Base-by-base conservation (phyloP, 2,797 vertebrate species). In the Podargus strigoides region DNA sequence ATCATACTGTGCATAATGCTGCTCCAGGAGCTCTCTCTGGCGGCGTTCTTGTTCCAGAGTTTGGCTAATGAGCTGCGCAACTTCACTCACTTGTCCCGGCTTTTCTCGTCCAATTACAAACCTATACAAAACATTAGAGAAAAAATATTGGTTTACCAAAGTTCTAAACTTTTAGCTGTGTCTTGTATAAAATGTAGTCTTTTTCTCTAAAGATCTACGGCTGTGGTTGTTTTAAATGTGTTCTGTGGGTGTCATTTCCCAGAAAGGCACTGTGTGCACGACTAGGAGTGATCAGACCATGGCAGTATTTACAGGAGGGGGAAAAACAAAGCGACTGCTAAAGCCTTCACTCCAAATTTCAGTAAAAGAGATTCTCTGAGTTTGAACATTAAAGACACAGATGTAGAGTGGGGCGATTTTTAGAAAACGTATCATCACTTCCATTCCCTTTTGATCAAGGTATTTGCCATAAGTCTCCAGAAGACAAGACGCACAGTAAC, bases 31-130 rank as follows among this genome's bases (percentile, higher is more conserved):
- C 94, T 99, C 99, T 92, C 99, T 97, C 98, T 99, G 99, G 89
- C 98, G 98, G 56, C 98, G 98, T 95, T 99, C 99, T 89, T 99
- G 99, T 91, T 99, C 99, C 95, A 99, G 97, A 11, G 99, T 99
- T 96, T 99, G 99, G 95, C 99, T 99, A 94, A 99, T 99, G 96
- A 99, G 97, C 39, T 99, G 98, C 6, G 99, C 99, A 94, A 99
- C 99, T 96, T 99, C 99, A 19, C 99, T 99, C 96, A 99, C 98
- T 98, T 99, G 99, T 64, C 99, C 99, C 0, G 99, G 99, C n/a
- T 98, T 99, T 97, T 99, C 99, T 91, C 99, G 98, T 39, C 99
- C 99, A 96, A 99, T 99, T 96, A 99, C 97, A 95, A 99, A 99
- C 96, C 99, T 99, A 97, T 73, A 96, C 70, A 86, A 95, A 97